Conservation (phyloP, 2,113 vertebrate species). For the Nymphicus hollandicus region DNA sequence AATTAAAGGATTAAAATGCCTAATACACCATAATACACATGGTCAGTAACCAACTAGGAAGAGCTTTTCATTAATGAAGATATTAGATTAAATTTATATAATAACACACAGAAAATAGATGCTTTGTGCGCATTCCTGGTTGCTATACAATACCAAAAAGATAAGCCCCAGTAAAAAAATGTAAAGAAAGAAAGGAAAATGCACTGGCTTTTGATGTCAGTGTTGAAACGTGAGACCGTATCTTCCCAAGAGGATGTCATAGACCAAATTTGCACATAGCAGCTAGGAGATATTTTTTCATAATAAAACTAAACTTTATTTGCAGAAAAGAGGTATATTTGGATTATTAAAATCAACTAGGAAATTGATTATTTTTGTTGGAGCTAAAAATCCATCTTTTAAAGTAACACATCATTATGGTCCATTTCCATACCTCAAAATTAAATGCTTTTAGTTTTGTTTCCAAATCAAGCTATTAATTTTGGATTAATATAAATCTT, state of each 20-base stretch:
- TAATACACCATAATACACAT: not conserved
- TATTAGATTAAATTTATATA: not conserved
- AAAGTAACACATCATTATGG: not conserved
- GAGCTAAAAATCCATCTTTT: not conserved
- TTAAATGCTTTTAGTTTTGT: not conserved
- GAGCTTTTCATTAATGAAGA: not conserved
- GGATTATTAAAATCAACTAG: not conserved
- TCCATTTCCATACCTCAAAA: not conserved
- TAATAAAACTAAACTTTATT: not conserved
- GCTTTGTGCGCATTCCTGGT: not conserved
- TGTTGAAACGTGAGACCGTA: not conserved
- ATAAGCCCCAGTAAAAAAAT: not conserved
- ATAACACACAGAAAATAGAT: not conserved
- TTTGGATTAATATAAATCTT: not conserved
- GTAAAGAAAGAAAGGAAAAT: not conserved
- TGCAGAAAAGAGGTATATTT: not conserved
- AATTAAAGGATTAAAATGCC: not conserved
- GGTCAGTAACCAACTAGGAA: not conserved
- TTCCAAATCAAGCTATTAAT: not conserved
- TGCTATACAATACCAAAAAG: not conserved
- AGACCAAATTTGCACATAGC: not conserved
- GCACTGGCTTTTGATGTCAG: not conserved
- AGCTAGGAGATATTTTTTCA: not conserved
- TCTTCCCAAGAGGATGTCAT: not conserved
- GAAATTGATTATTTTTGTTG: not conserved